Conservation (phyloP, 2,888 invertebrate species). For the Sthenelais limicola region DNA sequence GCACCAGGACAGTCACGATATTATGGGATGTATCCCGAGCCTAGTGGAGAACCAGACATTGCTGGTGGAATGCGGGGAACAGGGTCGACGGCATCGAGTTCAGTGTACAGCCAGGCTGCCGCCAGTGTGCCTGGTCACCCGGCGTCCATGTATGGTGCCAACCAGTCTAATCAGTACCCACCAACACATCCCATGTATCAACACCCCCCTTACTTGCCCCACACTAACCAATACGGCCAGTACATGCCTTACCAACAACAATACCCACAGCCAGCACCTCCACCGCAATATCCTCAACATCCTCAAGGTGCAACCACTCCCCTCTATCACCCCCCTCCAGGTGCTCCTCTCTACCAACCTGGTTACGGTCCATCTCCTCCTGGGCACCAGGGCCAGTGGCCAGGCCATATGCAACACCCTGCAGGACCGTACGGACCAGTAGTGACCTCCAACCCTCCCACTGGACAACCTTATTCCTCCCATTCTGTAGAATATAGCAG, state of each 20-base stretch:
- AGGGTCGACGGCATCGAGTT: not conserved
- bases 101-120: slow-evolving; percentile 10
- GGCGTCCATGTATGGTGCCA: not conserved
- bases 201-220: slow-evolving; percentile 13
- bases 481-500: not conserved
- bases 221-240: not conserved
- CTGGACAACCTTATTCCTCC: not conserved
- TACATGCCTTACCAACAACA: not conserved
- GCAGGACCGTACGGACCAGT: slow-evolving; percentile 1
- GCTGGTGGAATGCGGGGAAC: slow-evolving; percentile 26
- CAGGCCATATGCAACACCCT: slow-evolving; percentile 29
- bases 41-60: slow-evolving; percentile 32
- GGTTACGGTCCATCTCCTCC: slow-evolving; percentile 25
- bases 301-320: slow-evolving; percentile 36
- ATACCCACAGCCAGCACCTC: not conserved
- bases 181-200: slow-evolving; percentile 17
- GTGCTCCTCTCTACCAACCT: slow-evolving; percentile 3
- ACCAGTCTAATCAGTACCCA: slow-evolving; percentile 31
- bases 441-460: slow-evolving; percentile 9
- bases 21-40: slow-evolving; percentile 20
- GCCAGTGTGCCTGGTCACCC: slow-evolving; percentile 29
- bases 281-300: slow-evolving; percentile 15
- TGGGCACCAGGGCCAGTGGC: slow-evolving; percentile 38
- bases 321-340: slow-evolving; percentile 16
- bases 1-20: slow-evolving; percentile 9